Percentiles rank a stretch among this genome's conserved stretches.
Conservation (phyloP, 2,797 vertebrate genomes). For the Tokudaia muenninki region DNA sequence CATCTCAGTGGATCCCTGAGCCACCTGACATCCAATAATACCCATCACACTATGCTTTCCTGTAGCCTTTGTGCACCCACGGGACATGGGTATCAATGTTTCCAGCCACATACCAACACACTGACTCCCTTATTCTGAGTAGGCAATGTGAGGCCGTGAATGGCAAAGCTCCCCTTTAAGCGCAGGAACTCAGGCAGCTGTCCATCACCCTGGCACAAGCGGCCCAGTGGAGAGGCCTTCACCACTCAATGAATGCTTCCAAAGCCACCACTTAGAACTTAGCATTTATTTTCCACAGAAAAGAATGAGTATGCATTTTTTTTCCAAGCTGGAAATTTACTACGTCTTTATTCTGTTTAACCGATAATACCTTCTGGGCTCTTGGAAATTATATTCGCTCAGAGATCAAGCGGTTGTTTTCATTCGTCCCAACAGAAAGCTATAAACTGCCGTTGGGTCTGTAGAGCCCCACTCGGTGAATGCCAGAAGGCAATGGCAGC, state of each 20-base stretch:
- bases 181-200: neutral
- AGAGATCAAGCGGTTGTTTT: constrained; percentile 80
- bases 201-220: constrained; percentile 62
- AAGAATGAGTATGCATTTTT: constrained; percentile 21
- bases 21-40: neutral
- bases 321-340: constrained; percentile 67
- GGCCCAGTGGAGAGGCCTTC: constrained; percentile 63
- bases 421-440: constrained; percentile 80
- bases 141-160: constrained; percentile 64
- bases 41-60: constrained; percentile 1
- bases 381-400: constrained; percentile 77
- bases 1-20: neutral
- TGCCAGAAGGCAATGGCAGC: accelerated
- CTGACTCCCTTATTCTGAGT: constrained; percentile 20
- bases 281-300: neutral
- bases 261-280: constrained; percentile 73
- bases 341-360: constrained; percentile 66
- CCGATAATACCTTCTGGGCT: constrained; percentile 70
- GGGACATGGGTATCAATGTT: constrained; percentile 46
- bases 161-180: constrained; percentile 76
- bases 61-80: constrained; percentile 41
- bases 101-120: constrained; percentile 58
- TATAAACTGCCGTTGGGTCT: constrained; percentile 62
- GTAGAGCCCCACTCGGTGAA: neutral
- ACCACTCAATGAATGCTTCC: constrained; percentile 61